A percentile compares a stretch with the other conserved stretches of the same genome.
Conservation (phyloP, 2,888 invertebrate genomes). For the Phyllotreta cruciferae region DNA sequence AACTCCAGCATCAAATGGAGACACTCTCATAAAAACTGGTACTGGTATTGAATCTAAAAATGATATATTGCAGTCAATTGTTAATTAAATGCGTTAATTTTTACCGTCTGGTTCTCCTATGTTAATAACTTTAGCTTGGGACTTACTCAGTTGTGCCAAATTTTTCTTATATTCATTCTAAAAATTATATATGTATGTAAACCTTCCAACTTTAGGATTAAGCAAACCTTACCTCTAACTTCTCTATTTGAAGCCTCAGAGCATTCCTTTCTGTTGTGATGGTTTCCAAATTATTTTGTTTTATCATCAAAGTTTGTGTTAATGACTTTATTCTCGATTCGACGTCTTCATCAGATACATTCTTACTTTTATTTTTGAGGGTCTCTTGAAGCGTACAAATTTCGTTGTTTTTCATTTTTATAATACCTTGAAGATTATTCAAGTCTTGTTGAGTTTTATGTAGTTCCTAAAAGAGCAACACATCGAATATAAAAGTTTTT, state of each 20-base stretch:
- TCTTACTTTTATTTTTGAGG: constrained; percentile 54
- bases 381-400: constrained; percentile 57
- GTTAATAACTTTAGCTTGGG: constrained; percentile 63
- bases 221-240: constrained; percentile 67
- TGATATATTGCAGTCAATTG: too few species aligned
- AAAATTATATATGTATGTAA: constrained; percentile 32
- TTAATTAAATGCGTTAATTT: too few species aligned
- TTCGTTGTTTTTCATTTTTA: constrained; percentile 58
- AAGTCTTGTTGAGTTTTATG: constrained; percentile 61
- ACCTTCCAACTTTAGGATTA: background rate
- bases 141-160: constrained; percentile 63
- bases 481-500: background rate
- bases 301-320: constrained; percentile 84
- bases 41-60: constrained; percentile 69
- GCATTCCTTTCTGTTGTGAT: constrained; percentile 87
- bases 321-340: constrained; percentile 66
- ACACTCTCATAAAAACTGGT: constrained; percentile 75
- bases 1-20: constrained; percentile 78
- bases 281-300: constrained; percentile 84
- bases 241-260: constrained; percentile 81
- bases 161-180: constrained; percentile 70
- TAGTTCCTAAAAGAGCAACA: constrained; percentile 52
- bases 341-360: constrained; percentile 63
- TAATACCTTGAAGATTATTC: constrained; percentile 56
- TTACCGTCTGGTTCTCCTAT: constrained; percentile 69